Evolutionary conservation across 2,797 vertebrate genomes (phyloP), one percentile per base, ranked within the genome.

Genomic region (Erethizon dorsatum): DNA sequence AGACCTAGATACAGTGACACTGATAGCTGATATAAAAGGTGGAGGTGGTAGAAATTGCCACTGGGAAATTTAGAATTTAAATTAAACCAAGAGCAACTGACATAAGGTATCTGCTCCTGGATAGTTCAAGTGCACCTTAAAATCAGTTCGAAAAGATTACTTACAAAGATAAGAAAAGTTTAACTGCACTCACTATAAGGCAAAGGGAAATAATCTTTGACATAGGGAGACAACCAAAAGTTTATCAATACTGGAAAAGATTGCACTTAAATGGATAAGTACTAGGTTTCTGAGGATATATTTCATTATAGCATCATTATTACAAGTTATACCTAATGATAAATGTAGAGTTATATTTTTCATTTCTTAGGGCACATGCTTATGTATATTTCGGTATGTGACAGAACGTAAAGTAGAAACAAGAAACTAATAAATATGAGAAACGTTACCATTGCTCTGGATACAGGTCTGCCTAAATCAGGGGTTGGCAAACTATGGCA

Each of bases 331-430:
- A 79, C 20, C 37, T 73, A 2, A 54, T 87, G 41, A 89, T 37
- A 86, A 91, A 13, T 15, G 5, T 52, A 89, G 61, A 78, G 22
- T 14, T 50, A 33, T 79, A 4, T 77, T 13, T 94, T 78, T 69
- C 26, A 63, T 33, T 33, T 33, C 59, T 82, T 54, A 77, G 69
- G 28, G 15, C 57, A 56, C 28, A 90, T 89, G 28, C 50, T 91
- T 98, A 95, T 89, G 57, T 97, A 92, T 97, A 92, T 89, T 96
- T 24, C 75, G 93, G 37, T 82, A 83, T 69, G 0, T 78, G 61
- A 96, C 90, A 91, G 47, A 79, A 95, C 88, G 65, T 54, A 83
- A 97, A 65, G 88, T n/a, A 86, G 37, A 31, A 84, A 12, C 54
- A 78, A 88, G 67, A 50, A 41, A 61, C 18, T 41, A 90, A 77